These are phyloP conservation scores for Cataglyphis altisquamis DNA, from an alignment of 2,888 invertebrate species.

Conservation along the genomic window DNA sequence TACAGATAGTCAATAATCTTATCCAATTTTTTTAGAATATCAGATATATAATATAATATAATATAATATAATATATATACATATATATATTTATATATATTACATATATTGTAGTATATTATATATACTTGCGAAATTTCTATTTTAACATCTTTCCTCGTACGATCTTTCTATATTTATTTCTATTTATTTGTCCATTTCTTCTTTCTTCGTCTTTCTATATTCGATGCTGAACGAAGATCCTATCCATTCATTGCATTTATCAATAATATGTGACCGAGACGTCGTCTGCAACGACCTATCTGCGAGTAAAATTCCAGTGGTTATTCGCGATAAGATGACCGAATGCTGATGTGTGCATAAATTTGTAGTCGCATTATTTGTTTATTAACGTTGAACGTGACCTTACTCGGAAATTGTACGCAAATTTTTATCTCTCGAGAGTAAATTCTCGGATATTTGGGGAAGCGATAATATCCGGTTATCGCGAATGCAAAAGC, in stretches of 20 bases:
- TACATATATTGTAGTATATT: too few species aligned
- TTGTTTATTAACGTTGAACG: slow-evolving; percentile 4
- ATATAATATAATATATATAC: neutral
- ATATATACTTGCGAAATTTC: slow-evolving; percentile 19
- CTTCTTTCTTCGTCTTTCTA: slow-evolving; percentile 72
- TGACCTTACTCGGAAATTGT: slow-evolving; percentile 4
- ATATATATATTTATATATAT: neutral
- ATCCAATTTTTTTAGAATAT: too few species aligned
- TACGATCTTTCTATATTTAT: slow-evolving; percentile 30
- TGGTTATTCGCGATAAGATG: slow-evolving; percentile 28
- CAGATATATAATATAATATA: too few species aligned
- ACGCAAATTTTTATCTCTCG: slow-evolving; percentile 1
- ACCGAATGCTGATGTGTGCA: slow-evolving; percentile 9
- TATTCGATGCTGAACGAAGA: slow-evolving; percentile 62
- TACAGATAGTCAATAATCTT: neutral
- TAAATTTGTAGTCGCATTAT: slow-evolving; percentile 3
- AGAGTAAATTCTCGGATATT: neutral
- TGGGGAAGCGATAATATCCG: neutral
- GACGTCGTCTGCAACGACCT: neutral
- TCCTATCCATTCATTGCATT: slow-evolving; percentile 63
- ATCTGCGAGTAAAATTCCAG: neutral
- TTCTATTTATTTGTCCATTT: slow-evolving; percentile 70
- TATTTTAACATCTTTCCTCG: slow-evolving; percentile 54
- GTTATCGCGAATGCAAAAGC: neutral
- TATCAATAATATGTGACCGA: slow-evolving; percentile 64